phyloP scores from a whole-genome alignment of 2,113 vertebrate species.

The Pardalotus punctatus region DNA sequence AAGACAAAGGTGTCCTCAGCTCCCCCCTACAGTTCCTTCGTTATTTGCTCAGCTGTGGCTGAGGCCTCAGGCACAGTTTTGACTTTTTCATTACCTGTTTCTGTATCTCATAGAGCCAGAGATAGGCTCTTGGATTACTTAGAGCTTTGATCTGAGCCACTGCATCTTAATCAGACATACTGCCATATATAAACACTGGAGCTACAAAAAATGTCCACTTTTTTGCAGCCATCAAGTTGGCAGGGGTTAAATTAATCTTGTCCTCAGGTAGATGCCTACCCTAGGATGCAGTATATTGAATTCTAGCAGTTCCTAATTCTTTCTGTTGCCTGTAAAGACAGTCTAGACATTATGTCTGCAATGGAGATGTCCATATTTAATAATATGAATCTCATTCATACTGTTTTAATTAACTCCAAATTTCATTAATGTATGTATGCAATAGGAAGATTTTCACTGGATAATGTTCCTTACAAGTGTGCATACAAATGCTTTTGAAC shows the following conservation, averaged over 20 bases:
- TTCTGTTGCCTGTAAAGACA: background rate
- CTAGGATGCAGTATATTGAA: background rate
- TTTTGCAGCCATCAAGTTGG: background rate
- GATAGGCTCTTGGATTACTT: background rate
- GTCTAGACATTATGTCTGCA: background rate
- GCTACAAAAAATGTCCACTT: background rate
- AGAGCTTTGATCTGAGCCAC: background rate
- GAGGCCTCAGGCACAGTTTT: background rate
- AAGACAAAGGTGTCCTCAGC: background rate
- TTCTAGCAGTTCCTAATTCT: background rate
- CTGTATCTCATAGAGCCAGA: background rate
- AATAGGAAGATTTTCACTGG: background rate
- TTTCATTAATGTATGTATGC: background rate
- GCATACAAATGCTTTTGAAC: background rate
- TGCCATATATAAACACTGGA: background rate
- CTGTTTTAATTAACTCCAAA: background rate
- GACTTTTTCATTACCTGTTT: background rate
- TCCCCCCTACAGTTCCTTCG: rapidly evolving
- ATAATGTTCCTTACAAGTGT: background rate
- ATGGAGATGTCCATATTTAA: background rate
- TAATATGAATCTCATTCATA: background rate
- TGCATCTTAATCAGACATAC: background rate
- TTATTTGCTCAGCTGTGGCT: background rate
- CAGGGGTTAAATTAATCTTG: background rate
- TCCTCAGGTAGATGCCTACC: background rate